Evolutionary conservation across 1,140 invertebrate species (phyloP).

Genomic region (Drosophila murphyi): DNA sequence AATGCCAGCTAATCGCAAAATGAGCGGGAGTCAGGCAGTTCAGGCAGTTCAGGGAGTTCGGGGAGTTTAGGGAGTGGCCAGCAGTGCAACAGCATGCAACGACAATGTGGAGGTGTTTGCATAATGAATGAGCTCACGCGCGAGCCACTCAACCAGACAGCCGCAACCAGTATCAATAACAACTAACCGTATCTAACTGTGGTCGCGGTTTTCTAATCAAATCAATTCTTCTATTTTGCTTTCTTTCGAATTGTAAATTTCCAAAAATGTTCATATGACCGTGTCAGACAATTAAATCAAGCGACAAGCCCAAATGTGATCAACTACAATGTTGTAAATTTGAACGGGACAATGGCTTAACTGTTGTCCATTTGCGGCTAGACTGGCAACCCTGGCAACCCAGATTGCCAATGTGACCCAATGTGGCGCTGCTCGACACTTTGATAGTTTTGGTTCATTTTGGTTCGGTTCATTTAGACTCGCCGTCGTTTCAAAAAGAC

Average conservation of each 20-base stretch:
- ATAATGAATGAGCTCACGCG: conserved; percentile 70
- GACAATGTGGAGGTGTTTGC: conserved; percentile 74
- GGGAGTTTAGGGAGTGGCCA: conserved; percentile 43
- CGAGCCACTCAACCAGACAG: background rate
- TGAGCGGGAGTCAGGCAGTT: background rate
- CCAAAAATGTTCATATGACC: background rate
- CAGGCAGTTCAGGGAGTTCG: no score
- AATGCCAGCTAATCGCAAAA: conserved; percentile 81
- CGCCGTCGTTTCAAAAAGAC: conserved; percentile 29
- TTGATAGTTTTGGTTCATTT: background rate
- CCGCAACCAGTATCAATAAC: conserved; percentile 36
- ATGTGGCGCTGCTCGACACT: background rate
- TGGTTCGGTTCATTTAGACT: background rate
- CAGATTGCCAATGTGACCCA: conserved; percentile 29
- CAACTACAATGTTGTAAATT: conserved; percentile 77
- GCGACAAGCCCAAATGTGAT: conserved; percentile 77
- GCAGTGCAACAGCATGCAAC: no score
- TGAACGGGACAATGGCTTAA: conserved; percentile 52
- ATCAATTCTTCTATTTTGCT: background rate
- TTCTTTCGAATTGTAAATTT: conserved; percentile 41
- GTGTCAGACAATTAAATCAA: conserved; percentile 72
- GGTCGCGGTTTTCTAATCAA: conserved; percentile 8
- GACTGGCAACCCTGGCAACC: conserved; percentile 21
- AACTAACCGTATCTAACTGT: conserved; percentile 54
- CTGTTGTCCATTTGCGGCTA: conserved; percentile 67